These are phyloP conservation scores for Pogona vitticeps DNA, from an alignment of 2,113 vertebrate genomes.

Conservation along the genomic window DNA sequence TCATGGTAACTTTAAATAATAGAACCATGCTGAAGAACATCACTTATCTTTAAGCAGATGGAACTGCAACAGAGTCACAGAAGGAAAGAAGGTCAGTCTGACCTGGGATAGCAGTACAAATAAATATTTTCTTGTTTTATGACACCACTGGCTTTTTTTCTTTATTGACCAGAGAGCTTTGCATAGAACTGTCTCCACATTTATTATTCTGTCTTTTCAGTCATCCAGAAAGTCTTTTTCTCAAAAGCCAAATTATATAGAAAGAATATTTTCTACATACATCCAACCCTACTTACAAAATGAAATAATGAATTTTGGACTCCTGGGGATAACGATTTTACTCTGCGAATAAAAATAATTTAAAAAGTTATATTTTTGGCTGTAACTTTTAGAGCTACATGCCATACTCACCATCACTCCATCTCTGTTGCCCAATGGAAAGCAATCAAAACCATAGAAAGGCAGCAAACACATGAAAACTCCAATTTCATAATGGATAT, in stretches of 20 bases:
- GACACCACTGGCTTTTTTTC: neutral
- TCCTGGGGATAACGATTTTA: neutral
- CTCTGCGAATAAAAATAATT: neutral
- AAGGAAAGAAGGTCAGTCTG: constrained; percentile 6
- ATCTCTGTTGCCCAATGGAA: neutral
- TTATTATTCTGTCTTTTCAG: constrained; percentile 11
- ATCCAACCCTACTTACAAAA: neutral
- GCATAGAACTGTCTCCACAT: neutral
- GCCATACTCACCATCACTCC: neutral
- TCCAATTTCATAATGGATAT: neutral
- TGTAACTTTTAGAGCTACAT: neutral
- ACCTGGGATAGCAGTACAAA: neutral
- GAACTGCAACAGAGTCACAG: neutral
- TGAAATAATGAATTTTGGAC: neutral
- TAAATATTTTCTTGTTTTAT: constrained; percentile 5
- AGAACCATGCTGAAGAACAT: neutral
- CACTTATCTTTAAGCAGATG: neutral
- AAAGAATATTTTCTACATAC: constrained; percentile 11
- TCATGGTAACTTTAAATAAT: neutral
- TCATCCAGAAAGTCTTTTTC: neutral
- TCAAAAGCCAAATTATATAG: neutral
- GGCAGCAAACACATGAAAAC: neutral
- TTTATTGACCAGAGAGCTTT: neutral
- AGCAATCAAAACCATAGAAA: neutral
- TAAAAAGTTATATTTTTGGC: neutral